Evolutionary conservation across 1,140 invertebrate genomes (phyloP).

Genomic region (Tetramorium parvispinum): DNA sequence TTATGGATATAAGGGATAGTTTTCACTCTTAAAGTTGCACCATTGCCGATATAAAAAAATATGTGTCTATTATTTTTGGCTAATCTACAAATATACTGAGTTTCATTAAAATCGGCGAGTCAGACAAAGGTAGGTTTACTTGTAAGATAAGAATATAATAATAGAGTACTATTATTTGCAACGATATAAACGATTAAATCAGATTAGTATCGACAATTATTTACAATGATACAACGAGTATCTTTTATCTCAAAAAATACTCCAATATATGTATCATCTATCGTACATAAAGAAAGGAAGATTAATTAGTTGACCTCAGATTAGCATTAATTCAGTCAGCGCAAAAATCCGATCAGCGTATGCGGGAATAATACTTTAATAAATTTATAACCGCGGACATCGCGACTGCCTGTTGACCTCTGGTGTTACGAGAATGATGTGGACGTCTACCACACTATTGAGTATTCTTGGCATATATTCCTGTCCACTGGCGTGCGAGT

Average conservation of each 20-base stretch:
- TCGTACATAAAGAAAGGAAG: not conserved
- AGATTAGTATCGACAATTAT: not conserved
- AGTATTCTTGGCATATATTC: not conserved
- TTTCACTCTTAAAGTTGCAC: too few species aligned
- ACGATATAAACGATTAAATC: not conserved
- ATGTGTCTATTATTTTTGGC: too few species aligned
- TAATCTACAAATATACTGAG: too few species aligned
- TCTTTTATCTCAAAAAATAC: not conserved
- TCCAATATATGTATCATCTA: not conserved
- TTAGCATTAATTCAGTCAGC: slow-evolving; percentile 15
- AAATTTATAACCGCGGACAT: slow-evolving; percentile 36
- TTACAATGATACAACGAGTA: not conserved
- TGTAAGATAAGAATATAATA: too few species aligned
- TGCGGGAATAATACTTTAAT: slow-evolving; percentile 11
- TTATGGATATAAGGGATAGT: too few species aligned
- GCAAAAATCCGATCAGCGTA: not conserved
- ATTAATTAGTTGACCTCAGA: slow-evolving; percentile 2
- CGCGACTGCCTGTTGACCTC: slow-evolving; percentile 16
- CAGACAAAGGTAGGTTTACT: too few species aligned
- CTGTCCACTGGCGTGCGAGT: not conserved
- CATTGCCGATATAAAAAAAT: too few species aligned
- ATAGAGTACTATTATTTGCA: not conserved
- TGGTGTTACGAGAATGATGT: not conserved
- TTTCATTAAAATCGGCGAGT: too few species aligned
- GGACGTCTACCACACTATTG: not conserved